A percentile compares a stretch with the other conserved stretches of the same genome.
These are phyloP conservation scores for Cephus sareptanus DNA, from an alignment of 2,888 invertebrate species.

Conservation along the genomic window DNA sequence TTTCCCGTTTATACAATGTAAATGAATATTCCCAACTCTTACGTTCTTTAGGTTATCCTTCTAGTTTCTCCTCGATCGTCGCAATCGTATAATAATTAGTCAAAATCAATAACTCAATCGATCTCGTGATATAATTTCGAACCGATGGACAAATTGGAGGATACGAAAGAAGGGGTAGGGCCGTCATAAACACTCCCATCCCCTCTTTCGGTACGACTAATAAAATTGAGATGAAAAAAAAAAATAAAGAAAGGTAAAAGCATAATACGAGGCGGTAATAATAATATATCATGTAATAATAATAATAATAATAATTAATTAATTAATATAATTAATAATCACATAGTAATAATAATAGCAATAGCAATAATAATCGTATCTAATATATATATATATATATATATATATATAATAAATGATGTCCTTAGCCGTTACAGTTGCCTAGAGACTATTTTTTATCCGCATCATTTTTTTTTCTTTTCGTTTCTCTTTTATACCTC, in stretches of 20 bases:
- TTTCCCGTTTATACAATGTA: not conserved
- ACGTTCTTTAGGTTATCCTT: not conserved
- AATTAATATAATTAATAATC: constrained; percentile 26
- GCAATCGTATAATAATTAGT: constrained; percentile 11
- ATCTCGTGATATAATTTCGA: constrained; percentile 21
- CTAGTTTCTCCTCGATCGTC: constrained; percentile 27
- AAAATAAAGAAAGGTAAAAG: constrained; percentile 1
- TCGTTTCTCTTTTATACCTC: constrained; percentile 44
- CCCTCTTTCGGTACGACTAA: not conserved
- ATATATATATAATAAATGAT: constrained; percentile 44
- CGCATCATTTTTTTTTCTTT: constrained; percentile 45
- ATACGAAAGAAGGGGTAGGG: constrained; percentile 1
- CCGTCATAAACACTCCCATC: not conserved
- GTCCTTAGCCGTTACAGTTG: constrained; percentile 56
- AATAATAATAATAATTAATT: constrained; percentile 20
- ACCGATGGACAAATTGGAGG: constrained; percentile 18
- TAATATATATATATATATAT: constrained; percentile 46
- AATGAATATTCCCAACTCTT: not conserved
- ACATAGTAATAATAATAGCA: constrained; percentile 29
- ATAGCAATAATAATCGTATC: constrained; percentile 37
- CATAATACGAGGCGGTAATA: constrained; percentile 6
- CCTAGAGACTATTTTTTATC: constrained; percentile 54
- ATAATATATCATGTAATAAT: constrained; percentile 33
- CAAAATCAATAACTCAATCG: constrained; percentile 23
- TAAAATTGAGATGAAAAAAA: constrained; percentile 13